These are phyloP conservation scores for Danio tinwini DNA, from an alignment of 2,797 vertebrate species.

Conservation along the genomic window DNA sequence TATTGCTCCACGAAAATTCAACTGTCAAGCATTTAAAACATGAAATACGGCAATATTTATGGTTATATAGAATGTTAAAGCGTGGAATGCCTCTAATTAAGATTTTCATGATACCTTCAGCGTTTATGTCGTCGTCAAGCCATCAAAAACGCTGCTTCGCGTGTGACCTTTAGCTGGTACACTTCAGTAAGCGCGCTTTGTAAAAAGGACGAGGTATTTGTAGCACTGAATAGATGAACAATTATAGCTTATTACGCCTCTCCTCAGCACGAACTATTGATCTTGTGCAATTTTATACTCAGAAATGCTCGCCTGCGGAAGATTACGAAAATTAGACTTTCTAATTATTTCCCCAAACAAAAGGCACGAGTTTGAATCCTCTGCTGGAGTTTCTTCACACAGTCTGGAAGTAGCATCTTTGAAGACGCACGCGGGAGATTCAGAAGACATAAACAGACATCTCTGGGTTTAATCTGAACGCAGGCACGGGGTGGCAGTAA, in stretches of 20 bases:
- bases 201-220: constrained; percentile 35
- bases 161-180: constrained; percentile 13
- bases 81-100: constrained; percentile 6
- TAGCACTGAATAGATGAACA: constrained; percentile 44
- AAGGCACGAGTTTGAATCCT: constrained; percentile 55
- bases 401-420: constrained; percentile 46
- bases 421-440: constrained; percentile 37
- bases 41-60: constrained; percentile 6
- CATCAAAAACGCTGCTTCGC: constrained; percentile 11
- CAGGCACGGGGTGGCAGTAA: constrained; percentile 40
- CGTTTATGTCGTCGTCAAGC: constrained; percentile 20
- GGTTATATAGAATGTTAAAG: constrained; percentile 10
- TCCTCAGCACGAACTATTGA: constrained; percentile 45
- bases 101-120: constrained; percentile 13
- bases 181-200: background rate
- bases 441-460: constrained; percentile 12
- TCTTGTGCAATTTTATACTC: constrained; percentile 39
- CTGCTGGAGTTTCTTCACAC: constrained; percentile 27
- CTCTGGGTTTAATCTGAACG: constrained; percentile 15
- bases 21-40: background rate
- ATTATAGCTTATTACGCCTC: constrained; percentile 40
- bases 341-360: constrained; percentile 64
- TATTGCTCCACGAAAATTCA: background rate
- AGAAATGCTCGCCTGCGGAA: constrained; percentile 54
- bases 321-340: constrained; percentile 59